A percentile compares a stretch with the other conserved stretches of the same genome.
Evolutionary conservation across 2,888 invertebrate genomes (phyloP).

Genomic region (Euplexia lucipara): DNA sequence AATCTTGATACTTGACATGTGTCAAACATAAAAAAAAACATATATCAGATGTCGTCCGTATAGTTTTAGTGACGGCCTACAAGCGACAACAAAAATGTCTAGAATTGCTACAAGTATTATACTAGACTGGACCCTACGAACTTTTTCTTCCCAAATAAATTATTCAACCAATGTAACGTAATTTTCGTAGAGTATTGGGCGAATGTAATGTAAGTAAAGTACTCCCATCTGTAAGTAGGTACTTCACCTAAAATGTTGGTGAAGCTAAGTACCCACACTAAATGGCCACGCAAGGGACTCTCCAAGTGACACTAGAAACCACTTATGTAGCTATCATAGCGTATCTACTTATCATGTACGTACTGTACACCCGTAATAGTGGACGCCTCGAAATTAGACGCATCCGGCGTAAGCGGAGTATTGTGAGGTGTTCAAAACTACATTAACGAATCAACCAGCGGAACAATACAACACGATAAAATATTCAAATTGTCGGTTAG

Average conservation of each 20-base stretch:
- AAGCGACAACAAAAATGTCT: background rate
- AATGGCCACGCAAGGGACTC: conserved; percentile 49
- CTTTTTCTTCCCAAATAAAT: conserved; percentile 10
- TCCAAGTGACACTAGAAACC: conserved; percentile 63
- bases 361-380: conserved; percentile 59
- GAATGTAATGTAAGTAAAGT: conserved; percentile 11
- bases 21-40: no score
- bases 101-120: conserved; percentile 9
- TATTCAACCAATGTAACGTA: conserved; percentile 16
- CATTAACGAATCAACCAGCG: conserved; percentile 61
- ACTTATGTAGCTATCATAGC: conserved; percentile 62
- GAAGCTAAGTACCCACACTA: conserved; percentile 34
- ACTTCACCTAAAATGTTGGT: conserved; percentile 24
- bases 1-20: background rate
- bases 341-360: conserved; percentile 53
- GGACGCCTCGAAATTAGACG: conserved; percentile 55
- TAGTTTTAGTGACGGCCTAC: background rate
- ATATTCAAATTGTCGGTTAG: conserved; percentile 51
- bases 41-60: background rate
- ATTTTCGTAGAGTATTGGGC: conserved; percentile 21
- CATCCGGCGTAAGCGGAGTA: conserved; percentile 56
- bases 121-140: background rate
- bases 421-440: conserved; percentile 66
- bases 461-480: conserved; percentile 54
- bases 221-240: conserved; percentile 3